A percentile compares a stretch with the other conserved stretches of the same genome.
These are phyloP conservation scores for Drosophila eohydei DNA, from an alignment of 2,888 invertebrate genomes.

Conservation along the genomic window DNA sequence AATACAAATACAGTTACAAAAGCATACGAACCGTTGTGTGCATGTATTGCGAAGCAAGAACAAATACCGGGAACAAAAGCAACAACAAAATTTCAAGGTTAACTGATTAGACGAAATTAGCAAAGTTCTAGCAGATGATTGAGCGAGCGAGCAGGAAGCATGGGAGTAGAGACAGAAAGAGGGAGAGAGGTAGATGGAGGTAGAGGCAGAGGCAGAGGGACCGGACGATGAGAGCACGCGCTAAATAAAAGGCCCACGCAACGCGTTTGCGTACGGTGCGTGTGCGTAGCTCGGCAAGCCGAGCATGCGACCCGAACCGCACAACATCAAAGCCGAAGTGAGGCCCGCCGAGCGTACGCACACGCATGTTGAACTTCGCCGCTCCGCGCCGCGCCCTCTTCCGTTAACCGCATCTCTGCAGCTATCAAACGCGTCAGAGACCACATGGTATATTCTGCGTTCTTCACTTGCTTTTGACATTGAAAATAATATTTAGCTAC, in stretches of 20 bases:
- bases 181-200: neutral
- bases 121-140: slow-evolving; percentile 75
- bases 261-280: slow-evolving; percentile 54
- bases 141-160: slow-evolving; percentile 36
- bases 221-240: slow-evolving; percentile 72
- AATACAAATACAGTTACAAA: slow-evolving; percentile 33
- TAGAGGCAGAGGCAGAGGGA: neutral
- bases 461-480: neutral
- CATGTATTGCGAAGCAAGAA: slow-evolving; percentile 54
- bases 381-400: neutral
- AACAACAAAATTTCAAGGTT: slow-evolving; percentile 75
- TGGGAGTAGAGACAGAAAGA: neutral
- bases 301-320: slow-evolving; percentile 24
- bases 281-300: slow-evolving; percentile 55
- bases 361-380: slow-evolving; percentile 49
- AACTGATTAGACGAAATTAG: slow-evolving; percentile 81
- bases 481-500: neutral
- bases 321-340: slow-evolving; percentile 5
- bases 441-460: neutral
- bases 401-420: neutral
- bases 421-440: slow-evolving; percentile 45
- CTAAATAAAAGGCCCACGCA: slow-evolving; percentile 71
- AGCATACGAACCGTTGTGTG: slow-evolving; percentile 17
- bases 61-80: slow-evolving; percentile 62
- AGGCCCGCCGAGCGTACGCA: slow-evolving; percentile 50